Conservation (phyloP, 35 echinoderm and acorn worm genomes). For the Lytechinus variegatus region DNA sequence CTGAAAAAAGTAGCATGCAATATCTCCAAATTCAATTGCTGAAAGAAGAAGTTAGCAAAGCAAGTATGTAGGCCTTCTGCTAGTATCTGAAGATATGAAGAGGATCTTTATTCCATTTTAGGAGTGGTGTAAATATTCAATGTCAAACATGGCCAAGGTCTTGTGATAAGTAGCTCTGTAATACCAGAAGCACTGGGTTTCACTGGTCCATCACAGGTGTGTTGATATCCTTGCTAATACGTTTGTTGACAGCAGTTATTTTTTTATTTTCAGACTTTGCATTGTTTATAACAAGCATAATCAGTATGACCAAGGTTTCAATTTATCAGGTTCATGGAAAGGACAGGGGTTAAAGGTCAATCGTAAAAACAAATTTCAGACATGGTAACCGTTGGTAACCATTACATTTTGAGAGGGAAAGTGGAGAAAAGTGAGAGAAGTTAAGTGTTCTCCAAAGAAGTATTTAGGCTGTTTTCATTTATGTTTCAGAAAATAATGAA, state of each 20-base stretch:
- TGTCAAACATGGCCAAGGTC: not conserved
- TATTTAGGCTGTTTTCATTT: too few relatives aligned
- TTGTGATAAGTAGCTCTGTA: not conserved
- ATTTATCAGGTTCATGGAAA: not conserved
- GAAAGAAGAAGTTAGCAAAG: not conserved
- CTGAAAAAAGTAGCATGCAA: too few relatives aligned
- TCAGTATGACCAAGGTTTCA: not conserved
- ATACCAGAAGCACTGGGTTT: not conserved
- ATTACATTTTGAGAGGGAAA: too few relatives aligned
- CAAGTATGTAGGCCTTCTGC: not conserved
- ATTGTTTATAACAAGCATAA: not conserved
- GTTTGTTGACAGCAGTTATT: not conserved
- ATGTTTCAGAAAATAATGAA: too few relatives aligned
- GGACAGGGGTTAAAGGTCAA: not conserved
- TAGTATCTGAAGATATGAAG: not conserved
- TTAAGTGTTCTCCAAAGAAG: too few relatives aligned
- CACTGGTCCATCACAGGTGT: not conserved
- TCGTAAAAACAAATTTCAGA: not conserved
- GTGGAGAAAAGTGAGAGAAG: too few relatives aligned
- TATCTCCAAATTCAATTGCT: too few relatives aligned
- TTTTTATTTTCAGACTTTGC: not conserved
- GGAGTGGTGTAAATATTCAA: not conserved
- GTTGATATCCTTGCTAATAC: not conserved
- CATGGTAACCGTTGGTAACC: not conserved
- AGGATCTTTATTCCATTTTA: too few relatives aligned